Base-by-base conservation (phyloP, 2,113 vertebrate species). In the Melanerpes formicivorus region DNA sequence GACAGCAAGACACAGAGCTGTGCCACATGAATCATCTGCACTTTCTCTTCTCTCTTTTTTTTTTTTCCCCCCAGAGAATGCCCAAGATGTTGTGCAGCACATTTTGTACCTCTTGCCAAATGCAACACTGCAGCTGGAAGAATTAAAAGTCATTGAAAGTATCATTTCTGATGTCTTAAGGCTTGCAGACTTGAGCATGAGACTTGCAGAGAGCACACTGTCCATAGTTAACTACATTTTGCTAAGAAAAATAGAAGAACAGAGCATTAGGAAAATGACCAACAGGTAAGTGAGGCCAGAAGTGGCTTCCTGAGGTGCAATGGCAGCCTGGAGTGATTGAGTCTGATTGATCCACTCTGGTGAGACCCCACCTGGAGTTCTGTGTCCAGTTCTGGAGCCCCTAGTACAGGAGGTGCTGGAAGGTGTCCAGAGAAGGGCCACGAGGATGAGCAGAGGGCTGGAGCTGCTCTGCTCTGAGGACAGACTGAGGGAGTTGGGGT, bases 101-200 rank as follows among this genome's bases (percentile, higher is more conserved):
- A 95, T 98, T 94, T 96, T 97, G 69, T 73, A 93, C 85, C 95
- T 97, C 80, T 93, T 97, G 64, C 95, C 85, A 63, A 26, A 91
- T 8, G 37, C 71, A 26, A 14, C 25, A 18, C 79, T 97, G 77
- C 22, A 63, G 12, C 52, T 63, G 23, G 79, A 97, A 77, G 96
- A 97, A 83, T 82, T 94, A 44, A 58, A 96, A 78, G 95, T 97
- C 42, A 91, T 98, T 88, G 52, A 96, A 67, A 96, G 69, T 29
- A 98, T 96, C 96, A 44, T 96, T 56, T 94, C 87, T 25, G 96
- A 95, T 25, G 96, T 97, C 9, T 81, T 96, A 73, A 71, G 70
- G 14, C 80, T 94, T 78, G 78, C 91, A 56, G 96, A 96, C 32
- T 74, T 97, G 44, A 96, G 90, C 14, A 1, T 76, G 67, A 74